Evolutionary conservation across 2,113 vertebrate species (phyloP), one percentile per base, ranked within the genome.

Genomic region (Sinocyclocheilus anophthalmus): DNA sequence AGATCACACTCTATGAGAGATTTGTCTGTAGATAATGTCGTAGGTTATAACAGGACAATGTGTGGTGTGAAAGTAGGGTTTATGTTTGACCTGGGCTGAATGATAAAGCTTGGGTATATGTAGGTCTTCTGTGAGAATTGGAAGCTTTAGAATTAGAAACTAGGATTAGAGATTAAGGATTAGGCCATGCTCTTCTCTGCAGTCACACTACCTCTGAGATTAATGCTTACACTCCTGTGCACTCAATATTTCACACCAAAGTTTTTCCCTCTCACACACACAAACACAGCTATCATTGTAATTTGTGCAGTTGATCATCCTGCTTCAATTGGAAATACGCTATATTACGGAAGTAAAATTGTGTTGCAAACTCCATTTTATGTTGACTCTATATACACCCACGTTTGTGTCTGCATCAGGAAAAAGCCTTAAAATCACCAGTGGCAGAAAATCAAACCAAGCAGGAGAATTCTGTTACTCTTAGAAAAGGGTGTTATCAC

Each of bases 171-270:
- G 87, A 91, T 92, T 84, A 91, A 24, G 70, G 89, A 92, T 91
- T 91, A 90, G 77, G 80, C 4, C 33, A 6, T 84, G 67, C 85
- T 90, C 39, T 90, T 42, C 42, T 76, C 39, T 69, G 84, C 61
- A 91, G 91, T 86, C 37, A 67, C 83, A 76, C 59, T 48, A 84
- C 69, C 85, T 80, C 85, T 33, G 90, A 89, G 90, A 92, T 92
- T 92, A 91, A 84, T 75, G 89, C 84, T 92, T 78, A 90, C 89
- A 81, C 89, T 79, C 87, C 37, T 50, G 33, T 5, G 30, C 79
- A 79, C 8, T 42, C 42, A 42, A 2, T 87, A 90, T 88, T 92
- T 90, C 87, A 88, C 87, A 87, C 88, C 45, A 30, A 70, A 55
- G 26, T 30, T 48, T 75, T n/a, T n/a, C n/a, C 30, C 30, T 30